Conservation (phyloP, 2,113 vertebrate genomes). For the Copsychus sechellarum region DNA sequence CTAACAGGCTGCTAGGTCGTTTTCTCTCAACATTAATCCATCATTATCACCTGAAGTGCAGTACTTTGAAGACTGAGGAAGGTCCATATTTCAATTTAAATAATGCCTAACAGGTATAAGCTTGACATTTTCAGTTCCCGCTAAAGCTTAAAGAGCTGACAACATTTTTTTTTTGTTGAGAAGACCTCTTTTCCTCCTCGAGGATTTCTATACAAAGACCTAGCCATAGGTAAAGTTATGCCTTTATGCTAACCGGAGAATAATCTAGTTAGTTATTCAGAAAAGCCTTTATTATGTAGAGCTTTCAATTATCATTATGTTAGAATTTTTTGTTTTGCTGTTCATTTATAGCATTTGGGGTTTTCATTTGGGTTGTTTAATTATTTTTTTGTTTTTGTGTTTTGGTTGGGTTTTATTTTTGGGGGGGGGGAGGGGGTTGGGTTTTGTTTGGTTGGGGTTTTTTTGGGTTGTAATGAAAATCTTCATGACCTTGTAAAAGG, state of each 20-base stretch:
- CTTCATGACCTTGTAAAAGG: background rate
- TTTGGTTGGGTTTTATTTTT: too few relatives aligned
- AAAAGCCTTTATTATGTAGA: background rate
- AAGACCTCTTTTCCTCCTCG: slow-evolving; percentile 26
- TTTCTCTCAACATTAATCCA: slow-evolving; percentile 71
- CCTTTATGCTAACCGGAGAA: slow-evolving; percentile 18
- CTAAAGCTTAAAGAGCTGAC: slow-evolving; percentile 61
- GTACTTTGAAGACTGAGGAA: slow-evolving; percentile 69
- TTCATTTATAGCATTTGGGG: background rate
- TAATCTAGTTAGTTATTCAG: background rate
- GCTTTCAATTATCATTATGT: background rate
- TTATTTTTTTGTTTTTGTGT: background rate
- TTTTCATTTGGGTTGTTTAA: background rate
- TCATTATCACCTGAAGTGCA: slow-evolving; percentile 72
- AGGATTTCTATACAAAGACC: background rate
- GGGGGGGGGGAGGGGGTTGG: fast-evolving
- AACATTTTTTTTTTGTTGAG: slow-evolving; percentile 57
- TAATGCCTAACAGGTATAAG: slow-evolving; percentile 70
- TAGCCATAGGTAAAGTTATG: background rate
- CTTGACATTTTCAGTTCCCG: slow-evolving; percentile 69
- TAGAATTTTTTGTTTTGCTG: background rate
- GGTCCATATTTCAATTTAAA: slow-evolving; percentile 73
- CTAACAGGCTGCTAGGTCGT: slow-evolving; percentile 68
- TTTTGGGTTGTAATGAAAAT: background rate
- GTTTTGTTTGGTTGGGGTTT: too few relatives aligned